Conservation (phyloP, 2,113 vertebrate species). For the Nematolebias whitei region DNA sequence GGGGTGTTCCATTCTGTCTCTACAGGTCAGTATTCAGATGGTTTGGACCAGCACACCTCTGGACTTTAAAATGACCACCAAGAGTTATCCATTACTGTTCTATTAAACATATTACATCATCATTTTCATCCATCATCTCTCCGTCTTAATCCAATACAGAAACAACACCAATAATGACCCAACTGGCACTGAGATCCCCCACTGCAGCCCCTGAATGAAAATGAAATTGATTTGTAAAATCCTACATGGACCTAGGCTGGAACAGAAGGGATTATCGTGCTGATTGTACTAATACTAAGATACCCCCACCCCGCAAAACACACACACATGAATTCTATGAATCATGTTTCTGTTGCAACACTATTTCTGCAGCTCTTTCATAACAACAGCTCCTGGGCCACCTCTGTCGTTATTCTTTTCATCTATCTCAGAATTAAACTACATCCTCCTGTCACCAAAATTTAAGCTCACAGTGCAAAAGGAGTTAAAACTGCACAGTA, state of each 20-base stretch:
- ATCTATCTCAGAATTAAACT: constrained; percentile 11
- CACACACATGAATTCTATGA: constrained; percentile 48
- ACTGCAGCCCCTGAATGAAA: no score
- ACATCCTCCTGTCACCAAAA: constrained; percentile 1
- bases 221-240: no score
- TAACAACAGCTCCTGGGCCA: constrained; percentile 11
- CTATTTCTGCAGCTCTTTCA: constrained; percentile 8
- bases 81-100: no score
- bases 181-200: no score
- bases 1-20: constrained; percentile 36
- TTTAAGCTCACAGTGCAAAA: constrained; percentile 35
- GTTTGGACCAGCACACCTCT: constrained; percentile 42
- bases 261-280: no score
- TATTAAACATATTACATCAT: no score
- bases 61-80: constrained; percentile 30
- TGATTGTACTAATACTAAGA: no score
- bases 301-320: neutral
- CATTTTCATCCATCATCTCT: neutral
- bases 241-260: no score
- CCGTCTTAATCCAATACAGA: no score
- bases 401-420: constrained; percentile 12
- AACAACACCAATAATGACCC: no score
- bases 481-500: constrained; percentile 31
- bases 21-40: constrained; percentile 55
- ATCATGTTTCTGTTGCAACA: constrained; percentile 17